phyloP scores from a whole-genome alignment of 2,113 vertebrate species.

The Plectropomus leopardus region DNA sequence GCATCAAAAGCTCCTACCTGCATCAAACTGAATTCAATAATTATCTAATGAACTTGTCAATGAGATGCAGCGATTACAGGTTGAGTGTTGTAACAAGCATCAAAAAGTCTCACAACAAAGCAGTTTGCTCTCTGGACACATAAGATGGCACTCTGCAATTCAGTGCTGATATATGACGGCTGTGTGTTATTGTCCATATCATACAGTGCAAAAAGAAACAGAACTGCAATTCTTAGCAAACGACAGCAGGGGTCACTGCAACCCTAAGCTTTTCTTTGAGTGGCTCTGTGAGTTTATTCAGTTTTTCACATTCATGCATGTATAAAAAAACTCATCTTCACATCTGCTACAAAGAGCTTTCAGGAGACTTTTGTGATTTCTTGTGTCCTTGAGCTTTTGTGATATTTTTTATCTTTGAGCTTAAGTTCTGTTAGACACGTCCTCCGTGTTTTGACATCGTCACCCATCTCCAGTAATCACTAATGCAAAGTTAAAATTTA shows the following conservation, averaged over 20 bases:
- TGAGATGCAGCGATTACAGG: neutral
- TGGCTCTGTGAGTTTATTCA: neutral
- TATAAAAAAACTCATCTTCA: constrained; percentile 28
- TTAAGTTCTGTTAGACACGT: neutral
- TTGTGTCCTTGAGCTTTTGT: constrained; percentile 54
- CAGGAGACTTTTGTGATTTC: constrained; percentile 10
- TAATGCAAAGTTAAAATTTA: neutral
- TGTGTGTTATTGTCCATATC: neutral
- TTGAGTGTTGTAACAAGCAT: neutral
- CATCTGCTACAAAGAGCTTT: constrained; percentile 15
- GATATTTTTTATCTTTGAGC: constrained; percentile 8
- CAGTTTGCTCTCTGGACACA: neutral
- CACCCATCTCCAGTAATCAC: neutral
- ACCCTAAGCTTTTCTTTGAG: neutral
- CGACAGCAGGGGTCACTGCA: constrained; percentile 64
- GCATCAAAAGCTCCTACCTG: no score
- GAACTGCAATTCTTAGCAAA: neutral
- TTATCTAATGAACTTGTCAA: neutral
- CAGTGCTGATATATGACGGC: neutral
- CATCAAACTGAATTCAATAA: neutral
- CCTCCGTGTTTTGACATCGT: constrained; percentile 26
- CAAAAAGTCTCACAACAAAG: neutral
- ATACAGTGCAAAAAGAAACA: neutral
- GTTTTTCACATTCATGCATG: neutral
- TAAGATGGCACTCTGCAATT: neutral